Conservation (phyloP, 2,113 vertebrate genomes). For the Strix aluco region DNA sequence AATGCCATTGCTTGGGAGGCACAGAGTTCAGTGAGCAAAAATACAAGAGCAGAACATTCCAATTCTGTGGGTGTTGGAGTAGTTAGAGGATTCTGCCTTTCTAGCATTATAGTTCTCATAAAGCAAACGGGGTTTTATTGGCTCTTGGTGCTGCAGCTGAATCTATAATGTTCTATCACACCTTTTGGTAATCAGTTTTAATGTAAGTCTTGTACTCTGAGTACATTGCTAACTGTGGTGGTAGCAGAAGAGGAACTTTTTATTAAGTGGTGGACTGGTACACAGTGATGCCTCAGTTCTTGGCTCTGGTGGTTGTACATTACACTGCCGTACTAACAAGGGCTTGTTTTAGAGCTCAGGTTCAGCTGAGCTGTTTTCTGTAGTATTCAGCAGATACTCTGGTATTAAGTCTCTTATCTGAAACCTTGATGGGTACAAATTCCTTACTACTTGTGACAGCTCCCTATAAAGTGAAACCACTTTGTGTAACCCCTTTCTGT, state of each 20-base stretch:
- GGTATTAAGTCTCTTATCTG: neutral
- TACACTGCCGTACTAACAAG: fast-evolving
- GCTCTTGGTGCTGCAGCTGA: neutral
- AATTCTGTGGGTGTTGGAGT: neutral
- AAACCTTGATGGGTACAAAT: neutral
- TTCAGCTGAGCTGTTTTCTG: neutral
- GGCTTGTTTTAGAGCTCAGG: neutral
- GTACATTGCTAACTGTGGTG: fast-evolving
- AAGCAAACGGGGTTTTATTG: neutral
- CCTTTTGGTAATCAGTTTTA: neutral
- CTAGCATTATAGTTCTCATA: fast-evolving
- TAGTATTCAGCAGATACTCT: neutral
- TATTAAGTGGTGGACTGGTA: neutral
- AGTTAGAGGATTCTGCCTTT: neutral
- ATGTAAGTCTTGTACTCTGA: neutral
- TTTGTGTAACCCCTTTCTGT: neutral
- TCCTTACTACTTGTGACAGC: fast-evolving
- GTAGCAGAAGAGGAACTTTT: neutral
- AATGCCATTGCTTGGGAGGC: neutral
- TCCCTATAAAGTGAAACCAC: neutral
- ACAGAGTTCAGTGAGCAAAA: neutral
- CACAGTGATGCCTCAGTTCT: fast-evolving
- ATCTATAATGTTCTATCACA: fast-evolving
- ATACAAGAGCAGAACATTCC: neutral
- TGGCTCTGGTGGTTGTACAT: neutral